Percentiles rank a stretch among this genome's conserved stretches.
Conservation (phyloP, 2,113 vertebrate species). For the Xyliphius kryptos region DNA sequence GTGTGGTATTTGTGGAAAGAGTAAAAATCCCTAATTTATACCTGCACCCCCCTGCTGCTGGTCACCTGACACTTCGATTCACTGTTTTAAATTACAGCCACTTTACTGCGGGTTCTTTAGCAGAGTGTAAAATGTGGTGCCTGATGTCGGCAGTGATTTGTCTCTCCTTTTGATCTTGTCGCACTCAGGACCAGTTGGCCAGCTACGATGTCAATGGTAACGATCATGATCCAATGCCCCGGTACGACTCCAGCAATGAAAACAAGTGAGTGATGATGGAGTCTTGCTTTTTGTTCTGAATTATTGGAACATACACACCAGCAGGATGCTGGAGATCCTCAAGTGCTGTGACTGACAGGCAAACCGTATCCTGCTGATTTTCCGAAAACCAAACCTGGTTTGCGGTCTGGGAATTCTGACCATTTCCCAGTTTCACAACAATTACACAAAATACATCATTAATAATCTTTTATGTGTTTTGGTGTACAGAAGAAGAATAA, state of each 20-base stretch:
- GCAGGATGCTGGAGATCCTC: too few relatives aligned
- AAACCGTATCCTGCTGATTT: too few relatives aligned
- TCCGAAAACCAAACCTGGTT: too few relatives aligned
- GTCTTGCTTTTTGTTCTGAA: too few relatives aligned
- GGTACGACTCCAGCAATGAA: constrained; percentile 83
- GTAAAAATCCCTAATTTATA: neutral
- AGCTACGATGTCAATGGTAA: constrained; percentile 90
- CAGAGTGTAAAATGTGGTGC: constrained; percentile 15
- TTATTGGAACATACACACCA: too few relatives aligned
- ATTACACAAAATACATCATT: too few relatives aligned
- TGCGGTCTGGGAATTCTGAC: too few relatives aligned
- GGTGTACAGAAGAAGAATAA: too few relatives aligned
- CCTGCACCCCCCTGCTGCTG: neutral
- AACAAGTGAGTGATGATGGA: constrained; percentile 77
- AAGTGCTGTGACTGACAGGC: too few relatives aligned
- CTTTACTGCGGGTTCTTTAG: neutral
- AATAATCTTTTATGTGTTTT: too few relatives aligned
- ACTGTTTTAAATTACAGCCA: neutral
- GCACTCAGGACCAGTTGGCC: constrained; percentile 76
- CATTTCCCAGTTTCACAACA: too few relatives aligned
- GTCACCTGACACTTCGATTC: neutral
- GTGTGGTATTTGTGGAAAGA: too few relatives aligned
- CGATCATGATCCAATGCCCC: constrained; percentile 79
- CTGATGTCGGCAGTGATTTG: constrained; percentile 2
- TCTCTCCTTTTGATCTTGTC: constrained; percentile 4